Evolutionary conservation across 2,797 vertebrate genomes (phyloP).

Genomic region (Myripristis jacobus): DNA sequence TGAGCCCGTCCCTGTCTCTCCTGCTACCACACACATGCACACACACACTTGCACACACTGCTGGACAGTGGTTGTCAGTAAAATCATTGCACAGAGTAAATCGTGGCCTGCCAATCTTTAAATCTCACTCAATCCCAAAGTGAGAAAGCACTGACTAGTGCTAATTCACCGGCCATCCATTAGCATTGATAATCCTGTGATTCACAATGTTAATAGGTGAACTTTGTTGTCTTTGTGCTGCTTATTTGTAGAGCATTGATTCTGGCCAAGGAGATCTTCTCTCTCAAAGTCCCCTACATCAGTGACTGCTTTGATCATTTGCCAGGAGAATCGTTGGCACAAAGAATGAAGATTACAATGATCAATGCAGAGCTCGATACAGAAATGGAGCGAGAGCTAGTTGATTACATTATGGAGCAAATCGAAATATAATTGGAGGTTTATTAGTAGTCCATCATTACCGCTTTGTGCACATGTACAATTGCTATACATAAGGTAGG

Average conservation of each 20-base stretch:
- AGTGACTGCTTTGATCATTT: constrained; percentile 25
- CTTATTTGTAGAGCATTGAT: constrained; percentile 55
- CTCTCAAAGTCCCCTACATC: constrained; percentile 15
- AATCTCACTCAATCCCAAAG: constrained; percentile 48
- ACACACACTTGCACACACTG: constrained; percentile 15
- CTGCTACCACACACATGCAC: constrained; percentile 16
- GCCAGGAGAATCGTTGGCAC: constrained; percentile 24
- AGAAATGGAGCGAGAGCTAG: neutral
- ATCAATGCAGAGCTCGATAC: constrained; percentile 5
- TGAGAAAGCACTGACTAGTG: constrained; percentile 14
- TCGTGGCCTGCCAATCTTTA: constrained; percentile 45
- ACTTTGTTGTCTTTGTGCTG: constrained; percentile 45
- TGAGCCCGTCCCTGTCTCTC: constrained; percentile 25
- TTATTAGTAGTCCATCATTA: neutral
- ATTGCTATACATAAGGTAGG: neutral
- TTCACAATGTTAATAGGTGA: constrained; percentile 39
- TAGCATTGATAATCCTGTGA: constrained; percentile 51
- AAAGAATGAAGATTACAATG: constrained; percentile 11
- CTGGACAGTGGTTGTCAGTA: constrained; percentile 15
- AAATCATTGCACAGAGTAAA: constrained; percentile 44
- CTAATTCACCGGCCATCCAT: constrained; percentile 47
- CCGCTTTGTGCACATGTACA: neutral
- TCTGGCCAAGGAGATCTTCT: constrained; percentile 1
- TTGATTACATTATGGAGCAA: constrained; percentile 1
- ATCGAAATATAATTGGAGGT: neutral